phyloP scores from a whole-genome alignment of 2,797 vertebrate genomes.

The Epinephelus coioides region DNA sequence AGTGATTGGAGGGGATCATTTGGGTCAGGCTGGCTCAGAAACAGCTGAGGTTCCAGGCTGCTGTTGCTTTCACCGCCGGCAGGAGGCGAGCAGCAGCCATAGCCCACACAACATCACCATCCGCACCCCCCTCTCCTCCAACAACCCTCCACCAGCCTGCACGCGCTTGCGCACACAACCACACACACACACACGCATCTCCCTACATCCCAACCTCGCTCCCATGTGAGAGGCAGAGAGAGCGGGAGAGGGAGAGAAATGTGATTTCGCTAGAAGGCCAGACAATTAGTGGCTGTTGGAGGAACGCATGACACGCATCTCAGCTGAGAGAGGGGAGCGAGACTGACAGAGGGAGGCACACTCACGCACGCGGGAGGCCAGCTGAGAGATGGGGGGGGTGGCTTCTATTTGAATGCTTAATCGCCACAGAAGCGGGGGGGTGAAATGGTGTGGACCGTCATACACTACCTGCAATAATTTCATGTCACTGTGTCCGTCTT shows the following conservation, averaged over 20 bases:
- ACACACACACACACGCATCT: conserved; percentile 27
- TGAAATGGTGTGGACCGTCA: conserved; percentile 41
- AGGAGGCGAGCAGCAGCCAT: conserved; percentile 80
- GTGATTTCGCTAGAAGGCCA: conserved; percentile 77
- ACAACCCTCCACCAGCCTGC: conserved; percentile 8
- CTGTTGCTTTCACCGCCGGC: conserved; percentile 56
- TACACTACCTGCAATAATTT: conserved; percentile 52
- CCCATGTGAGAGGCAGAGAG: conserved; percentile 33
- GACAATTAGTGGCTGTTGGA: conserved; percentile 84
- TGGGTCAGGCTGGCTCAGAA: conserved; percentile 57
- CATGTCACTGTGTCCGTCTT: conserved; percentile 48
- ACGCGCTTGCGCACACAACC: conserved; percentile 40
- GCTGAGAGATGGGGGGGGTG: conserved; percentile 29
- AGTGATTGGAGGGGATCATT: conserved; percentile 56
- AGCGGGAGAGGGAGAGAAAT: conserved; percentile 36
- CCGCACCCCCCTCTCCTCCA: neutral
- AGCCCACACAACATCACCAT: conserved; percentile 13
- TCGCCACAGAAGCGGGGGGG: conserved; percentile 31
- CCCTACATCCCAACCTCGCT: conserved; percentile 24
- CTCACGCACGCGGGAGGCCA: conserved; percentile 26
- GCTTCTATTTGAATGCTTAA: conserved; percentile 53
- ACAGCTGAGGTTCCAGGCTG: conserved; percentile 47
- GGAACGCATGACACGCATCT: conserved; percentile 75
- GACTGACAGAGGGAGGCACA: conserved; percentile 58
- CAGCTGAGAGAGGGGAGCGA: conserved; percentile 56